Evolutionary conservation across 1,140 invertebrate species (phyloP).

Genomic region (Temnothorax longispinosus): DNA sequence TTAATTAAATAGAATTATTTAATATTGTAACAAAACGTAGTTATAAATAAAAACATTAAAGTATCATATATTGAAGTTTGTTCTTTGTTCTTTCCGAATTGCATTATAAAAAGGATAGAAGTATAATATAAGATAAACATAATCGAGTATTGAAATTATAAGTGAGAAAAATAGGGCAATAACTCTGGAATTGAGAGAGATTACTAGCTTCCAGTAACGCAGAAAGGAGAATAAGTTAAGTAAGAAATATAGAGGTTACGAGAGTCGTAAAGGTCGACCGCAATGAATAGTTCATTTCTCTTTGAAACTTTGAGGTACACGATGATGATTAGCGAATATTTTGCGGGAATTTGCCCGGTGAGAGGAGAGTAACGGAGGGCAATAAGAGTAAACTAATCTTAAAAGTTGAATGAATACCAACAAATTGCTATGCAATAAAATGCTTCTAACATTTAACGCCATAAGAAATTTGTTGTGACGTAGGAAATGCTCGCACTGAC

Average conservation of each 20-base stretch:
- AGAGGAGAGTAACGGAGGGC: slow-evolving; percentile 41
- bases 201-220: slow-evolving; percentile 8
- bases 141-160: slow-evolving; percentile 27
- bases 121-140: background rate
- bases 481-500: background rate
- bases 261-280: slow-evolving; percentile 61
- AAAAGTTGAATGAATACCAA: slow-evolving; percentile 61
- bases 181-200: slow-evolving; percentile 48
- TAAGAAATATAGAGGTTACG: slow-evolving; percentile 19
- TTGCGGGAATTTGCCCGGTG: slow-evolving; percentile 65
- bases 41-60: slow-evolving; percentile 60
- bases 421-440: slow-evolving; percentile 26
- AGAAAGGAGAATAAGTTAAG: slow-evolving; percentile 21
- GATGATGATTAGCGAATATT: slow-evolving; percentile 65
- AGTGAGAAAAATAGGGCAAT: background rate
- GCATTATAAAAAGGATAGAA: background rate
- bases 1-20: slow-evolving; percentile 80
- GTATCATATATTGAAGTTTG: slow-evolving; percentile 6
- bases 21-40: slow-evolving; percentile 71
- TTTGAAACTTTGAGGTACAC: slow-evolving; percentile 67
- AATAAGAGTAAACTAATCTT: slow-evolving; percentile 62
- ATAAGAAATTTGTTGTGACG: slow-evolving; percentile 33
- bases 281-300: slow-evolving; percentile 75
- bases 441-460: slow-evolving; percentile 50
- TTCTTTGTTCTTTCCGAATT: background rate